A percentile compares a stretch with the other conserved stretches of the same genome.
phyloP scores from a whole-genome alignment of 2,797 vertebrate genomes.

The Octomys mimax region DNA sequence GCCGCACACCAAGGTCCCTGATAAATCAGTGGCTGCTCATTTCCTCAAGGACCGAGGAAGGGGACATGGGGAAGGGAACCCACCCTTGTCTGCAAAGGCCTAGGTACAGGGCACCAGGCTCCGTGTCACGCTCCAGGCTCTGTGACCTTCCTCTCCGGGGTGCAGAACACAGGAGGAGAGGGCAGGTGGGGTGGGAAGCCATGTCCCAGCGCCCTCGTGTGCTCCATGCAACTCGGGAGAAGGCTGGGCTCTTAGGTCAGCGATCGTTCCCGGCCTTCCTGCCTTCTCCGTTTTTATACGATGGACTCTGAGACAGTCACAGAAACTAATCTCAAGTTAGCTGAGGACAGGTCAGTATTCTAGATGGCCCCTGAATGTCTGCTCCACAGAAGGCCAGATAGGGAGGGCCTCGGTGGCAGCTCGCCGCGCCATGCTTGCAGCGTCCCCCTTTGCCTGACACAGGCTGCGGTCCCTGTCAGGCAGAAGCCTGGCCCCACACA shows the following conservation, averaged over 20 bases:
- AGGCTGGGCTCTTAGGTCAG: not conserved
- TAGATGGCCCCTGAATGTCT: not conserved
- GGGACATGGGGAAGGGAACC: not conserved
- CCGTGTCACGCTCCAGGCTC: not conserved
- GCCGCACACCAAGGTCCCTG: not conserved
- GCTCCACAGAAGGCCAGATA: not conserved
- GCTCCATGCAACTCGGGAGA: conserved; percentile 14
- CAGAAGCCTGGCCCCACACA: not conserved
- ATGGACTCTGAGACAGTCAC: not conserved
- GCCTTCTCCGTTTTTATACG: not conserved
- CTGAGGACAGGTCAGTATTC: not conserved
- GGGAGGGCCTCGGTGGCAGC: not conserved
- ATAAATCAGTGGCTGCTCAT: not conserved
- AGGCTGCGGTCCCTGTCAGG: not conserved
- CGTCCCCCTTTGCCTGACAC: not conserved
- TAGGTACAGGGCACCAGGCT: not conserved
- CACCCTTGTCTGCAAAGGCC: not conserved
- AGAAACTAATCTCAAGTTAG: not conserved
- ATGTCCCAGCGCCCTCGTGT: not conserved
- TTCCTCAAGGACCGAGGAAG: not conserved
- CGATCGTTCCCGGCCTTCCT: not conserved
- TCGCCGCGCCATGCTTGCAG: not conserved
- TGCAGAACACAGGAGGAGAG: not conserved
- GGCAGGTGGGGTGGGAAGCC: not conserved
- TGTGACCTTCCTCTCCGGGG: not conserved